Percentiles rank a stretch among this genome's conserved stretches.
phyloP scores from a whole-genome alignment of 2,797 vertebrate species.

The Brachyrhaphis roseni region DNA sequence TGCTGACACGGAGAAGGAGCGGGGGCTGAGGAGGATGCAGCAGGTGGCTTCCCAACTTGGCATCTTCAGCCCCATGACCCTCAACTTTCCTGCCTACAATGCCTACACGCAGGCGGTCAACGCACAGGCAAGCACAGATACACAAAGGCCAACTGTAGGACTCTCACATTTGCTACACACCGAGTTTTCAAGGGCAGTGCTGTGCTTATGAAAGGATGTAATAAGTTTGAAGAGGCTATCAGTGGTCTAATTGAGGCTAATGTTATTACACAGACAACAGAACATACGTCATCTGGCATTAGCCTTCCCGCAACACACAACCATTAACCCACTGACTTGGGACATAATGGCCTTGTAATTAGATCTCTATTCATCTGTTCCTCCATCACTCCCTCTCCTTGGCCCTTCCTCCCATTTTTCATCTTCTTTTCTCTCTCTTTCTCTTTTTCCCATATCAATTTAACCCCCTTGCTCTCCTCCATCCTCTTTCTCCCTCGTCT shows the following conservation, averaged over 20 bases:
- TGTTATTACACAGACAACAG: slow-evolving; percentile 78
- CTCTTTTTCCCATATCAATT: slow-evolving; percentile 48
- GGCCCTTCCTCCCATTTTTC: slow-evolving; percentile 56
- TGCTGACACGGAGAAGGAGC: slow-evolving; percentile 94
- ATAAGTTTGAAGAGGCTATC: slow-evolving; percentile 81
- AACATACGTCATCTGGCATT: slow-evolving; percentile 81
- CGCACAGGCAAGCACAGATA: slow-evolving; percentile 70
- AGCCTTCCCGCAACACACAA: slow-evolving; percentile 80
- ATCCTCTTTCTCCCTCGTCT: slow-evolving; percentile 50
- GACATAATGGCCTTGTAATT: slow-evolving; percentile 82
- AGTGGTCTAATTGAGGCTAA: slow-evolving; percentile 78
- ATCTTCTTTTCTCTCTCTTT: slow-evolving; percentile 34
- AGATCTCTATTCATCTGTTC: slow-evolving; percentile 82
- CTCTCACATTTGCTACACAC: slow-evolving; percentile 23
- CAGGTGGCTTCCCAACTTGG: slow-evolving; percentile 93
- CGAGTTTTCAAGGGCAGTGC: slow-evolving; percentile 54
- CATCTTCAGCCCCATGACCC: slow-evolving; percentile 93
- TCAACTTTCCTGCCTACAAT: slow-evolving; percentile 93
- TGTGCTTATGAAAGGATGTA: slow-evolving; percentile 78
- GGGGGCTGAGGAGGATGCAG: slow-evolving; percentile 92
- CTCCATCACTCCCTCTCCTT: slow-evolving; percentile 71
- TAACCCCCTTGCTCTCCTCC: slow-evolving; percentile 38
- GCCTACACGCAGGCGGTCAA: slow-evolving; percentile 94
- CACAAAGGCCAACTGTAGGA: slow-evolving; percentile 24
- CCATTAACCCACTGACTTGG: slow-evolving; percentile 80